These are phyloP conservation scores for Strigamia transsilvanica DNA, from an alignment of 2,888 invertebrate species.

Conservation along the genomic window DNA sequence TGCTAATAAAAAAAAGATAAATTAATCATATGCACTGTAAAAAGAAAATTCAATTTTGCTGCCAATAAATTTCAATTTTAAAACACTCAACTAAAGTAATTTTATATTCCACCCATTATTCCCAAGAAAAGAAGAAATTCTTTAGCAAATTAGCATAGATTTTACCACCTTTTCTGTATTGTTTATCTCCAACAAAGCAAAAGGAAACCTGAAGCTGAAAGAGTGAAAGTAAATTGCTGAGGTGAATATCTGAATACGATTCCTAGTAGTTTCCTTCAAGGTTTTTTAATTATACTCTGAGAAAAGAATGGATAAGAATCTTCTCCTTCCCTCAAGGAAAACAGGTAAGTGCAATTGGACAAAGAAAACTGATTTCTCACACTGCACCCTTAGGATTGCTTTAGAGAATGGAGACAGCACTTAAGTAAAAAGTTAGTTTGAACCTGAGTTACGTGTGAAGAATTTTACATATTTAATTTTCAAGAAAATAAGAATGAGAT, in stretches of 20 bases:
- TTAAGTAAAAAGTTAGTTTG: slow-evolving; percentile 15
- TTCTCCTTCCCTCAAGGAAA: not conserved
- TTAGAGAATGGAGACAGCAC: not conserved
- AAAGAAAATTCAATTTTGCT: too few relatives aligned
- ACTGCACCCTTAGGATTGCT: not conserved
- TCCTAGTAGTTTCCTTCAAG: not conserved
- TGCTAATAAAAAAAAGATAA: too few relatives aligned
- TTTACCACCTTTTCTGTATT: too few relatives aligned
- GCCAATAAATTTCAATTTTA: too few relatives aligned
- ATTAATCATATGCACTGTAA: too few relatives aligned
- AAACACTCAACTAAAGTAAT: too few relatives aligned
- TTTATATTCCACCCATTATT: too few relatives aligned
- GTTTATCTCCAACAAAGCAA: too few relatives aligned
- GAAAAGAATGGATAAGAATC: not conserved
- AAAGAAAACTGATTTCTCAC: slow-evolving; percentile 30
- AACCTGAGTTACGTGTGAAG: not conserved
- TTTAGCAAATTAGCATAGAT: too few relatives aligned
- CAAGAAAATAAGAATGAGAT: not conserved
- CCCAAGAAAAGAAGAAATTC: too few relatives aligned
- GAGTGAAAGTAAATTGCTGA: not conserved
- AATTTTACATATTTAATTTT: not conserved
- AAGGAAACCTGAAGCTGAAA: not conserved
- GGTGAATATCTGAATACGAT: not conserved
- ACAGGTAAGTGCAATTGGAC: not conserved
- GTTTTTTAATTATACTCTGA: not conserved